Evolutionary conservation across 2,113 vertebrate genomes (phyloP).

Genomic region (Daphoenositta chrysoptera): DNA sequence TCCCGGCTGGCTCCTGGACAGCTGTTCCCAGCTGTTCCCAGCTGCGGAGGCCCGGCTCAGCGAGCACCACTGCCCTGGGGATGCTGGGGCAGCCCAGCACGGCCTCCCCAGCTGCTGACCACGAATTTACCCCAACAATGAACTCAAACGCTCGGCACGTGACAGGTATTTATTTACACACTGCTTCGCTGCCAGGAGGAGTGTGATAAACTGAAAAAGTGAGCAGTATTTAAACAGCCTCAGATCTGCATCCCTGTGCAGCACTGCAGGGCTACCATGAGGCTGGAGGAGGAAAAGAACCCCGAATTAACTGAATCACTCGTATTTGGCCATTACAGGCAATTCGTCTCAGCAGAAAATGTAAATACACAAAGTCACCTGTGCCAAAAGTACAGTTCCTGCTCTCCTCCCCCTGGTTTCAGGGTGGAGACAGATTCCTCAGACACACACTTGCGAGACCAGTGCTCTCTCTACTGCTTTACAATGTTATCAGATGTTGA

Average conservation of each 20-base stretch:
- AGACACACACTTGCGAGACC: background rate
- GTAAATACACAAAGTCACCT: background rate
- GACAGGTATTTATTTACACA: background rate
- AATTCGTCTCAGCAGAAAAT: background rate
- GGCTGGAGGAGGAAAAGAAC: background rate
- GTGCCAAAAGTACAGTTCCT: background rate
- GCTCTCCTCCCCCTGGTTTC: background rate
- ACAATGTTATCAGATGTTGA: background rate
- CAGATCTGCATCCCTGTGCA: background rate
- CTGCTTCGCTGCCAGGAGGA: background rate
- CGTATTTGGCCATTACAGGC: background rate
- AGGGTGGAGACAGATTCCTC: constrained; percentile 11
- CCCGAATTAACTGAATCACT: background rate
- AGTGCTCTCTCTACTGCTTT: background rate
- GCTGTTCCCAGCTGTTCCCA: background rate
- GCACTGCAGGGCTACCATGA: background rate
- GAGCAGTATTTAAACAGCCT: background rate
- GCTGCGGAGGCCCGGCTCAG: too few relatives aligned
- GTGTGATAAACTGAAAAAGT: background rate
- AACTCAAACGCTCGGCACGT: rapidly evolving
- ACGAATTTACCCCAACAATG: background rate
- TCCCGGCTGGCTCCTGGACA: too few relatives aligned
- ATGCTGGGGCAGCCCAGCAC: background rate
- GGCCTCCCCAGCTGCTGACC: background rate
- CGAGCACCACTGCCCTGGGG: background rate